Conservation (phyloP, 1,140 invertebrate species). For the Aculops lycopersici region DNA sequence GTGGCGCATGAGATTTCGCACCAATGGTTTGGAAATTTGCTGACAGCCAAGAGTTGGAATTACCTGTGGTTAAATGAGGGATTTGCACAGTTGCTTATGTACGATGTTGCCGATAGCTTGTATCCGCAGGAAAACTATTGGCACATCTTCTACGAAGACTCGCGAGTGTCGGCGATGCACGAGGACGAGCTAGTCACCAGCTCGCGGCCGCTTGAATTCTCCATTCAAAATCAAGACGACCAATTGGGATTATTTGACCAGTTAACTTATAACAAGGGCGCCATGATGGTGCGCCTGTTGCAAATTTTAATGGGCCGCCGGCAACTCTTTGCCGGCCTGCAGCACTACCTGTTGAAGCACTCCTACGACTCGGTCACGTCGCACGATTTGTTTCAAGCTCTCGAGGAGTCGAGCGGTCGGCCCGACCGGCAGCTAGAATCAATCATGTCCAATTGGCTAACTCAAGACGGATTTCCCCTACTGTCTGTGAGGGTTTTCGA, state of each 20-base stretch:
- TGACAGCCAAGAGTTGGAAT: constrained; percentile 48
- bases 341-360: constrained; percentile 57
- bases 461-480: not conserved
- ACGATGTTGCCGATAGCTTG: constrained; percentile 31
- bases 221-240: constrained; percentile 45
- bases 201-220: constrained; percentile 52
- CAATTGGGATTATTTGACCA: constrained; percentile 64
- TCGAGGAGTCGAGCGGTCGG: not conserved
- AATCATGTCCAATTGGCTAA: not conserved
- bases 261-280: constrained; percentile 57
- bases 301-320: constrained; percentile 70
- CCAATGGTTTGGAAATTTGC: constrained; percentile 36
- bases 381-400: constrained; percentile 51
- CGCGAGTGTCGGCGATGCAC: constrained; percentile 34
- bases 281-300: constrained; percentile 62
- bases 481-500: too few species aligned
- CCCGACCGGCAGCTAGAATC: not conserved
- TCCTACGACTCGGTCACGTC: constrained; percentile 69
- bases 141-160: constrained; percentile 26
- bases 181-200: constrained; percentile 45
- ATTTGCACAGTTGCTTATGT: constrained; percentile 53
- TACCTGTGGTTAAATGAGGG: constrained; percentile 72
- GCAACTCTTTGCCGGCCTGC: not conserved
- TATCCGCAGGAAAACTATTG: not conserved
- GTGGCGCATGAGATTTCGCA: constrained; percentile 8